Base-by-base conservation (phyloP, 2,797 vertebrate species). In the Sorex maritimensis region DNA sequence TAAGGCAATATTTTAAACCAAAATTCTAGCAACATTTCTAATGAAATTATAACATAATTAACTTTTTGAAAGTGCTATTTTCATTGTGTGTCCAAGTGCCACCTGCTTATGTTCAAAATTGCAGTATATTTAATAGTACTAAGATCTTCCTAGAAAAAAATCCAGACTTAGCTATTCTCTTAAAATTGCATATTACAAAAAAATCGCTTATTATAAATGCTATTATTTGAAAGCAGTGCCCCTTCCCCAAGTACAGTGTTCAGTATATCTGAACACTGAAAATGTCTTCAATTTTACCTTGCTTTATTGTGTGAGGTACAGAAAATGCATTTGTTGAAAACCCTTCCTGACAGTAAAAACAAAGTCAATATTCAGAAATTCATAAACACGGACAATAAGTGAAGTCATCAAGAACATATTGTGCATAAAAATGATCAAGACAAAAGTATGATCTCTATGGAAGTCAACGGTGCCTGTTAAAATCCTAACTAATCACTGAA, bases 401-500 rank as follows among this genome's bases (percentile, higher is more conserved):
- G 86, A 95, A 97, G 93, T 94, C 81, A 86, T 92, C 97, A 96
- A 74, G 78, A 98, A 98, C 55, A 92, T 55, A 96, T 19, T 94
- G 86, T 82, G 73, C 93, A 87, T 80, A 95, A 91, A 92, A 96
- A 97, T 96, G 73, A 93, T 86, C 88, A 96, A 98, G 96, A 97
- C 94, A 97, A 97, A 98, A 98, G 95, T 95, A 91, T 61, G 73
- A 90, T 88, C 90, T 94, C 91, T 97, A 87, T 96, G 97, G 88
- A 85, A 94, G 89, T 92, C 55, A 88, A 93, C 95, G 96, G 95
- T 95, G 86, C 88, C 86, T 97, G 91, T 92, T 74, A 95, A 91
- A 96, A 97, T 95, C 91, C 91, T 89, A 97, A 97, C 93, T 97
- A 98, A 97, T 98, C 97, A 96, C 68, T 93, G 86, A 94, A 86